Evolutionary conservation across 2,113 vertebrate species (phyloP), one percentile per base, ranked within the genome.

Genomic region (Scalopus aquaticus): DNA sequence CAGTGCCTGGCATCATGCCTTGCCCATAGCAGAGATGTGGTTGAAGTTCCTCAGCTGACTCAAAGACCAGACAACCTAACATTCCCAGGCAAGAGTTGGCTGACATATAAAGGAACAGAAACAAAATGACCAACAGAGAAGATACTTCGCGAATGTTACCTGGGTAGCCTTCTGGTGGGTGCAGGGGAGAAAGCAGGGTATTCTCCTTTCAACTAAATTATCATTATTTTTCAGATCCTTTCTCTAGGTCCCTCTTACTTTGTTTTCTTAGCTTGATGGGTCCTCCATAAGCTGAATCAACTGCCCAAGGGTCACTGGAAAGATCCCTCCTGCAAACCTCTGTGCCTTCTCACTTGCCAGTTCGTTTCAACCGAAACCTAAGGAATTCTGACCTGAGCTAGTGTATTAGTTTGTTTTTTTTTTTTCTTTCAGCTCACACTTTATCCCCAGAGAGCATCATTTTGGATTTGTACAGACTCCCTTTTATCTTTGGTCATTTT

Each of bases 401-500:
- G 39, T 8, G 24, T n/a, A 65, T 83, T 89, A 86, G 35, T 92
- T 83, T n/a, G n/a, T n/a, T n/a, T 87, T 95, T 88, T 46, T 93
- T 92, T 88, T 95, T 88, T 42, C 67, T 82, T 94, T 91, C 54
- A 79, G 56, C 35, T 96, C 83, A 83, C 54, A 73, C 46, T 37
- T 90, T 85, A 54, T 96, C 92, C 93, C 67, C 88, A 28, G 89
- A 95, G 94, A 96, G 35, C 77, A 65, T 82, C 77, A 88, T 90
- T 90, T 84, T 78, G 67, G 46, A 88, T 89, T 91, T 54, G 67
- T 62, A 93, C 35, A 90, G 73, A 51, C 62, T 93, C 46, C 42
- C 65, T 96, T 97, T 96, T 78, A 91, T 96, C 83, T 80, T 84
- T 76, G 80, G 80, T 92, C 80, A 94, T 96, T 97, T 91, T 93